These are phyloP conservation scores for Hyperoplus immaculatus DNA, from an alignment of 2,797 vertebrate species.

Conservation along the genomic window DNA sequence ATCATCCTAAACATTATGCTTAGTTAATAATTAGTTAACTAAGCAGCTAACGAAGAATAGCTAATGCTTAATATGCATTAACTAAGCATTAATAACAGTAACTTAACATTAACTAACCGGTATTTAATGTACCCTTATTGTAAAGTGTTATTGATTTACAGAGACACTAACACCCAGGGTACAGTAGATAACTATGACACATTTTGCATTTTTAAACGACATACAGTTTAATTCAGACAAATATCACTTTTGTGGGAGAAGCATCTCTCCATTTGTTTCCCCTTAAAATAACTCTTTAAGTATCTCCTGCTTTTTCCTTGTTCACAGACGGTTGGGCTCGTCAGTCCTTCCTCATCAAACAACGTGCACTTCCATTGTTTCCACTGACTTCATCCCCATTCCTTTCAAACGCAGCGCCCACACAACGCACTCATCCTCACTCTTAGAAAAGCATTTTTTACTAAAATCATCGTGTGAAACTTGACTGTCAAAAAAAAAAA, in stretches of 20 bases:
- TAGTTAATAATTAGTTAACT: too few species aligned
- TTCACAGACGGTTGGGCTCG: slow-evolving; percentile 52
- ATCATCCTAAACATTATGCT: too few species aligned
- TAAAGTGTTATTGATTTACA: too few species aligned
- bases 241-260: not conserved
- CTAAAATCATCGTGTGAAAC: slow-evolving; percentile 48
- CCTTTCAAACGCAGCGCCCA: slow-evolving; percentile 38
- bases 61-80: too few species aligned
- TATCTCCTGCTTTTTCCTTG: slow-evolving; percentile 15
- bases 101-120: too few species aligned
- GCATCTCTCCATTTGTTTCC: slow-evolving; percentile 11
- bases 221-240: not conserved
- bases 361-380: slow-evolving; percentile 44
- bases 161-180: not conserved
- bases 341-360: slow-evolving; percentile 31
- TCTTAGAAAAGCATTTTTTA: slow-evolving; percentile 16
- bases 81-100: too few species aligned
- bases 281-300: slow-evolving; percentile 1
- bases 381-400: slow-evolving; percentile 58
- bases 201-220: not conserved
- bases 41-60: too few species aligned
- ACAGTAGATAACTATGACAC: not conserved
- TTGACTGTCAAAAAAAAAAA: slow-evolving; percentile 35
- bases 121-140: too few species aligned
- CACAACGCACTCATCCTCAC: slow-evolving; percentile 36